phyloP scores from a whole-genome alignment of 2,888 invertebrate genomes.

The Marronus borbonicus region DNA sequence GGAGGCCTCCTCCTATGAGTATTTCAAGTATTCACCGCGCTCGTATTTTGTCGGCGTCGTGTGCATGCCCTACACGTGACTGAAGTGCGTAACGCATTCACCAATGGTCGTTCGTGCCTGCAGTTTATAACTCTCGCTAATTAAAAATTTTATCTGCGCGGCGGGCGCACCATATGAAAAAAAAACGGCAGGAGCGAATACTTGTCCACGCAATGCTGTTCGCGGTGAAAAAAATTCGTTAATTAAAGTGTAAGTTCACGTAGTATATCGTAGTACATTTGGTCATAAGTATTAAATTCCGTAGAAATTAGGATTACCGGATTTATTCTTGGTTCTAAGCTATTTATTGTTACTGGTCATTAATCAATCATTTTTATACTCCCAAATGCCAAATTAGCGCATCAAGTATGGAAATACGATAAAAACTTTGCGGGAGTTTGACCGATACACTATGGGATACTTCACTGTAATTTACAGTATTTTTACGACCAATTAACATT shows the following conservation, averaged over 20 bases:
- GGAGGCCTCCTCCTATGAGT: conserved; percentile 16
- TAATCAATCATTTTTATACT: too few relatives aligned
- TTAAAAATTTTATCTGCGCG: conserved; percentile 40
- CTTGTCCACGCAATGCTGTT: background rate
- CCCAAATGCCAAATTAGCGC: background rate
- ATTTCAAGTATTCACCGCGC: conserved; percentile 18
- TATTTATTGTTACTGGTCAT: too few relatives aligned
- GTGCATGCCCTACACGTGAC: conserved; percentile 22
- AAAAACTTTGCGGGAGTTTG: too few relatives aligned
- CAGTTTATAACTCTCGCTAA: conserved; percentile 27
- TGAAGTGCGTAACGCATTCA: conserved; percentile 26
- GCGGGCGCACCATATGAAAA: background rate
- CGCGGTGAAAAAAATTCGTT: conserved; percentile 27
- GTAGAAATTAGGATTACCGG: too few relatives aligned
- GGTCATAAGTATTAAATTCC: background rate
- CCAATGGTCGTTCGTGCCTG: background rate
- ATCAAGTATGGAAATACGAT: too few relatives aligned
- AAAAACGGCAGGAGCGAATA: too few relatives aligned
- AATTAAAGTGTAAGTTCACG: conserved; percentile 24
- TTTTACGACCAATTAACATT: too few relatives aligned
- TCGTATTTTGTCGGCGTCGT: conserved; percentile 35
- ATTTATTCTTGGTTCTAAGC: too few relatives aligned
- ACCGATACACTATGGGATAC: too few relatives aligned
- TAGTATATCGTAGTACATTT: background rate
- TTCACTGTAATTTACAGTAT: too few relatives aligned